A percentile compares a stretch with the other conserved stretches of the same genome.
phyloP scores from a whole-genome alignment of 2,113 vertebrate species.

The Calyptommatus sinebrachiatus region DNA sequence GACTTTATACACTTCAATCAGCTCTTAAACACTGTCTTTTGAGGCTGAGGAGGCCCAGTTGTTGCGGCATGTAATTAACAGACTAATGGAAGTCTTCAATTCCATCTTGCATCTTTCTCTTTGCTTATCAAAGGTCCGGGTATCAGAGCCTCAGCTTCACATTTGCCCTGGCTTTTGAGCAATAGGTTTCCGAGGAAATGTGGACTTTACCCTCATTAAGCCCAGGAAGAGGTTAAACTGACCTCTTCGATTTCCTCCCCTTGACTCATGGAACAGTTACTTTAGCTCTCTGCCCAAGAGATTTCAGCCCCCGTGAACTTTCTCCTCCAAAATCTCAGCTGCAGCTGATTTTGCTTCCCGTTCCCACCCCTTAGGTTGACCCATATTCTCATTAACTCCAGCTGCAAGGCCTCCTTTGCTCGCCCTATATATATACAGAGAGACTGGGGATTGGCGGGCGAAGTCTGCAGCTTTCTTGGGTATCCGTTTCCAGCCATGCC shows the following conservation, averaged over 20 bases:
- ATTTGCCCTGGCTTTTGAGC: no score
- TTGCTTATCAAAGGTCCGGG: no score
- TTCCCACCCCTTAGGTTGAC: conserved; percentile 20
- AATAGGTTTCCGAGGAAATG: background rate
- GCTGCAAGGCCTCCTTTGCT: conserved; percentile 18
- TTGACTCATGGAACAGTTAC: conserved; percentile 46
- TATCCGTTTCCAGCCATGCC: conserved; percentile 64
- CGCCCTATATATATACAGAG: conserved; percentile 25
- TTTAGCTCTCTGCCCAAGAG: conserved; percentile 42
- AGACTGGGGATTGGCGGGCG: conserved; percentile 9
- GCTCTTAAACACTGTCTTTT: no score
- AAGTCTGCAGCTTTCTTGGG: background rate
- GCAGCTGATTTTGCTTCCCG: background rate
- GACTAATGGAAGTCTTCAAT: no score
- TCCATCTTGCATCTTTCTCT: no score
- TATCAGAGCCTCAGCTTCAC: no score
- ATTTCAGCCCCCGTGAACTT: conserved; percentile 58
- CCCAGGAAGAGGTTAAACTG: background rate
- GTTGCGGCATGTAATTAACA: no score
- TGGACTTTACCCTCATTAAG: background rate
- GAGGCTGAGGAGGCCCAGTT: no score
- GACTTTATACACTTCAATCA: no score
- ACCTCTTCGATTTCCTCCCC: background rate
- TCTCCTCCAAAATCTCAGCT: conserved; percentile 34
- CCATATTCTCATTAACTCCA: conserved; percentile 19